These are phyloP conservation scores for Margaritifera margaritifera DNA, from an alignment of 2,888 invertebrate genomes.

Conservation along the genomic window DNA sequence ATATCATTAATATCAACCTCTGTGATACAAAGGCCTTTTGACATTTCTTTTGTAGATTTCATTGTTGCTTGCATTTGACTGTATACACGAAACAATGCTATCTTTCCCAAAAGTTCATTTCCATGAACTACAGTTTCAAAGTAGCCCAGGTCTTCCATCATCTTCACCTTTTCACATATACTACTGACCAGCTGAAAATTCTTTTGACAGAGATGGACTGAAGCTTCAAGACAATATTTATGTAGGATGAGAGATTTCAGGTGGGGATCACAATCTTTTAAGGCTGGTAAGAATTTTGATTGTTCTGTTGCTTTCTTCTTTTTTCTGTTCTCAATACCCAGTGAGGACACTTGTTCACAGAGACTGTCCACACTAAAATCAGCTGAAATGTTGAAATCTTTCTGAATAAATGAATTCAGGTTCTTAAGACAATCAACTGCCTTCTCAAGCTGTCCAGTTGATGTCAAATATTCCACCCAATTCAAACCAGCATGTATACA, in stretches of 20 bases:
- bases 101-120: slow-evolving; percentile 29
- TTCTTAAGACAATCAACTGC: slow-evolving; percentile 6
- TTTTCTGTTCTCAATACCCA: no score
- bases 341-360: background rate
- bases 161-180: slow-evolving; percentile 20
- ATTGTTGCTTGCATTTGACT: slow-evolving; percentile 13
- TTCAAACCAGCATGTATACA: slow-evolving; percentile 30
- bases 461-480: slow-evolving; percentile 26
- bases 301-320: no score
- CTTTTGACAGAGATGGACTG: slow-evolving; percentile 20
- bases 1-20: no score
- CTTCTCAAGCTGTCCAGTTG: slow-evolving; percentile 13
- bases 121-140: slow-evolving; percentile 32
- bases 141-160: slow-evolving; percentile 20
- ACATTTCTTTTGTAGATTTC: no score
- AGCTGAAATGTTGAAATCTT: no score
- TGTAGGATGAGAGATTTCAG: slow-evolving; percentile 26
- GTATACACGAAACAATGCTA: slow-evolving; percentile 32
- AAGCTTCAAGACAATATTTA: slow-evolving; percentile 30
- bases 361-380: background rate
- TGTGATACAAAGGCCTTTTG: no score
- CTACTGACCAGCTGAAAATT: slow-evolving; percentile 25
- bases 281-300: no score
- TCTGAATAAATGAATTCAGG: no score
- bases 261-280: slow-evolving; percentile 18